Percentiles rank a stretch among this genome's conserved stretches.
Evolutionary conservation across 2,888 invertebrate species (phyloP).

Genomic region (Harpalus rubripes): DNA sequence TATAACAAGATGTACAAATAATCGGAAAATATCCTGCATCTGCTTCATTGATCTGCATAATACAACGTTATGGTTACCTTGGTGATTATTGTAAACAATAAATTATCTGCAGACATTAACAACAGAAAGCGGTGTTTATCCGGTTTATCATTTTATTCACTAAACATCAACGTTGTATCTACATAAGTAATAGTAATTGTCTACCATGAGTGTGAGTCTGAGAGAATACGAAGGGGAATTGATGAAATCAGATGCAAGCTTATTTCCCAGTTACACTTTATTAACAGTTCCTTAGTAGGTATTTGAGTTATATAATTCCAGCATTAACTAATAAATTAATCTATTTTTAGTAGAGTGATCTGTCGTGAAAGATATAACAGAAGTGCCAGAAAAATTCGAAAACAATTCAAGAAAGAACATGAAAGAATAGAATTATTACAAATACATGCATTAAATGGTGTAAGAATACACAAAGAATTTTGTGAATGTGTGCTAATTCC

Average conservation of each 20-base stretch:
- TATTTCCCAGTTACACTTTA: conserved; percentile 82
- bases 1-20: too few relatives aligned
- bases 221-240: conserved; percentile 74
- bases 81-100: conserved; percentile 29
- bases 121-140: too few relatives aligned
- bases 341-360: conserved; percentile 80
- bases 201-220: conserved; percentile 16
- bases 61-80: conserved; percentile 5
- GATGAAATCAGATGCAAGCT: conserved; percentile 81
- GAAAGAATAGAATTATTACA: conserved; percentile 82
- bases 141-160: too few relatives aligned
- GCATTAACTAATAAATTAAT: conserved; percentile 12
- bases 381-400: conserved; percentile 78
- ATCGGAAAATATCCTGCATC: background rate
- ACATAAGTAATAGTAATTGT: conserved; percentile 56
- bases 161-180: conserved; percentile 41
- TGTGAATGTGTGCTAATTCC: conserved; percentile 79
- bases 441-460: conserved; percentile 82
- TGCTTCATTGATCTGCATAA: background rate
- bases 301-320: conserved; percentile 60
- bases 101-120: background rate
- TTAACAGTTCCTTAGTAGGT: conserved; percentile 83
- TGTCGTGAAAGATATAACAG: conserved; percentile 82
- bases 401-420: conserved; percentile 82
- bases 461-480: conserved; percentile 83